Evolutionary conservation across 1,140 invertebrate genomes (phyloP).

Genomic region (Drosophila novamexicana): DNA sequence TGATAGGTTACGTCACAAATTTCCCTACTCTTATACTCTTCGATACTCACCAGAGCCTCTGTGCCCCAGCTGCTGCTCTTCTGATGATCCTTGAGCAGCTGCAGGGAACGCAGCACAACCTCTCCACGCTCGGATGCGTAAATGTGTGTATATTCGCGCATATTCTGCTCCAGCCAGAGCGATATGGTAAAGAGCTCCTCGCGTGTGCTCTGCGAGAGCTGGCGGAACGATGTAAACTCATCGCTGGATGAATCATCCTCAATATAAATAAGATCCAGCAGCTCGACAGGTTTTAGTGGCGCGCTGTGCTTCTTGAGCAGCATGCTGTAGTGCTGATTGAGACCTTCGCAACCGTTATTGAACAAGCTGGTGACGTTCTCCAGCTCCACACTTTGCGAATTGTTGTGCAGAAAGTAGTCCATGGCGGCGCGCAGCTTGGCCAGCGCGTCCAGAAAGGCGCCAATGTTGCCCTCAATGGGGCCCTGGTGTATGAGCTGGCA

Average conservation of each 20-base stretch:
- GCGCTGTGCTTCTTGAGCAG: conserved; percentile 93
- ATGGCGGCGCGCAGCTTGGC: conserved; percentile 94
- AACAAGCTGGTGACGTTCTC: conserved; percentile 93
- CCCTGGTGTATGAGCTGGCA: conserved; percentile 84
- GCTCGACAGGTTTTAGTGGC: conserved; percentile 92
- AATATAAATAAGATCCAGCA: conserved; percentile 93
- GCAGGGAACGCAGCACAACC: conserved; percentile 91
- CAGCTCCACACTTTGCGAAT: conserved; percentile 96
- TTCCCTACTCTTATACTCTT: background rate
- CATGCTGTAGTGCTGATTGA: conserved; percentile 95
- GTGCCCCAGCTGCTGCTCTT: conserved; percentile 90
- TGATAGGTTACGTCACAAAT: background rate
- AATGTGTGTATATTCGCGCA: conserved; percentile 91
- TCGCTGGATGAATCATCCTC: conserved; percentile 91
- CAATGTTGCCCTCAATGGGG: conserved; percentile 74
- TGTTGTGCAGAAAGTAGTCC: conserved; percentile 96
- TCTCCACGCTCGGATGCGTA: conserved; percentile 91
- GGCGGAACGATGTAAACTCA: conserved; percentile 83
- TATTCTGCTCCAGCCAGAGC: conserved; percentile 93
- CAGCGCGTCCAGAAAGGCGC: conserved; percentile 91
- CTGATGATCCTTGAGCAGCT: conserved; percentile 92
- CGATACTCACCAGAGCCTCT: conserved; percentile 77
- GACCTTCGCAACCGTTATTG: conserved; percentile 85
- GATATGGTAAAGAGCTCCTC: conserved; percentile 92
- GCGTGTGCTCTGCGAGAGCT: conserved; percentile 77